Evolutionary conservation across 2,797 vertebrate species (phyloP), one percentile per base, ranked within the genome.

Genomic region (Sebastes nivosus): DNA sequence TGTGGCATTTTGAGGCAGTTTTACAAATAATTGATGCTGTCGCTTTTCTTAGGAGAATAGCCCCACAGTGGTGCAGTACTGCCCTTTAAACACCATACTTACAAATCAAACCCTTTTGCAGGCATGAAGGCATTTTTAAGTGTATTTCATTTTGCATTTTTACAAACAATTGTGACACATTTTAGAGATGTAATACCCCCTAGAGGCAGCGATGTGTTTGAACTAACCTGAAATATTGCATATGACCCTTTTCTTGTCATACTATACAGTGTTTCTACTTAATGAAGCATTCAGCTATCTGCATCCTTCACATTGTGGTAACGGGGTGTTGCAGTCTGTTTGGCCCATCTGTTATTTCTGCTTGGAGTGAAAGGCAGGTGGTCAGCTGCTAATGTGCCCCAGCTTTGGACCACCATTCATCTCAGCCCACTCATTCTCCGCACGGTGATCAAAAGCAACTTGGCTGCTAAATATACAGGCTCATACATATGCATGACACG

Each of bases 401-500:
- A 78, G 85, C 81, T 84, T 80, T 79, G 81, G 81, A 90, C 86
- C 81, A 82, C 78, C 77, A 79, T 86, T 88, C 85, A 92, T 88
- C 89, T 87, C 69, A 38, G 72, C 83, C 80, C 77, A 72, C 81
- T 89, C 86, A 60, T 72, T 92, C 87, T 85, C 88, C 88, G 72
- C 77, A 63, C 71, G 36, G 75, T 84, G 92, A 95, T 95, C 89
- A 94, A 93, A 91, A 88, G 87, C 89, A 92, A 90, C 90, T 92
- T 84, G 92, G 86, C 89, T 91, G 89, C 87, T 90, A 91, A 94
- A 94, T 92, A 90, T 90, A 93, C 90, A 64, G 85, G 86, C 91
- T 95, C 91, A 94, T 96, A 85, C 93, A 96, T 96, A 96, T 95
- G 94, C 94, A 96, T 95, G 92, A 87, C 59, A 10, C 18, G 74